Conservation (phyloP, 2,888 invertebrate species). For the Hyles lineata region DNA sequence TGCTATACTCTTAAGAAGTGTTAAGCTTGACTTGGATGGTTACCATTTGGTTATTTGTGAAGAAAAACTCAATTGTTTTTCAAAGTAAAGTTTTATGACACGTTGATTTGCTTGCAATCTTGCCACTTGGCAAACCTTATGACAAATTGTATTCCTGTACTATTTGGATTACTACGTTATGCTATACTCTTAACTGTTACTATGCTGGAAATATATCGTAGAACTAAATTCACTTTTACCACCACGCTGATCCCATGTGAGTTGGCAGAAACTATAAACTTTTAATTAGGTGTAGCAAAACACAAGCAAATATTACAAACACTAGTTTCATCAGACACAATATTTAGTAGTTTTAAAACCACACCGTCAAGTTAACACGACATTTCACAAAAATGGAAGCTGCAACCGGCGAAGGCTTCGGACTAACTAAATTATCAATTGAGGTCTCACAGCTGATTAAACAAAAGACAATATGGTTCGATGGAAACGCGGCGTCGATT, state of each 20-base stretch:
- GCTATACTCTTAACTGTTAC: no score
- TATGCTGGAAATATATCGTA: neutral
- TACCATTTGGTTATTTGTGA: no score
- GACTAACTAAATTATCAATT: constrained; percentile 80
- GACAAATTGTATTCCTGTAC: no score
- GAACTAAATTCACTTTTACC: neutral
- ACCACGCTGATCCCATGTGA: neutral
- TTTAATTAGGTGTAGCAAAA: constrained; percentile 10
- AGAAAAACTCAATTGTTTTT: no score
- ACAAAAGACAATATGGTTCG: constrained; percentile 66
- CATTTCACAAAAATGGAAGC: constrained; percentile 27
- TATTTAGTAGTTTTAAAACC: constrained; percentile 1
- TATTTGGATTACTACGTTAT: neutral
- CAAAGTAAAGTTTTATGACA: neutral
- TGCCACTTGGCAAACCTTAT: neutral
- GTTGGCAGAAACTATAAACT: constrained; percentile 11
- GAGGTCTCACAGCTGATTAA: constrained; percentile 80
- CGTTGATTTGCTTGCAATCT: neutral
- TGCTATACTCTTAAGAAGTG: no score
- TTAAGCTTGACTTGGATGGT: no score
- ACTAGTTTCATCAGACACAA: constrained; percentile 14
- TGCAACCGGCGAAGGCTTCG: constrained; percentile 33
- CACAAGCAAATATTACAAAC: constrained; percentile 13
- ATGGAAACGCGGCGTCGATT: constrained; percentile 51
- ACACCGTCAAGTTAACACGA: constrained; percentile 24